Evolutionary conservation across 1,140 invertebrate species (phyloP).

Genomic region (Calliopsis andreniformis): DNA sequence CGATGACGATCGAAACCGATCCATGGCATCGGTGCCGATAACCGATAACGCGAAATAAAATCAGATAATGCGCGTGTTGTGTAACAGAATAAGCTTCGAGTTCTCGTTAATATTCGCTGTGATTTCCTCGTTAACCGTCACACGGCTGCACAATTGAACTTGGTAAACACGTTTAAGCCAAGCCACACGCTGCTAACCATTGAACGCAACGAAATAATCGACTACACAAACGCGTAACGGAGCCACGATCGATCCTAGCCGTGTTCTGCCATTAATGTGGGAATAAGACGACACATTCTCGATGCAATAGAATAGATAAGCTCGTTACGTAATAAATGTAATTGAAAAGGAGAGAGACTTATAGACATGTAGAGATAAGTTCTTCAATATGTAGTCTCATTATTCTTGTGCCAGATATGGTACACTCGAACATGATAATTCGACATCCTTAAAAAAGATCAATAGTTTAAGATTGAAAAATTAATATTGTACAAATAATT

Average conservation of each 20-base stretch:
- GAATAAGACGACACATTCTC: background rate
- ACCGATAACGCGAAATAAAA: constrained; percentile 13
- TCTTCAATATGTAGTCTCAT: too few species aligned
- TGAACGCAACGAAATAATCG: constrained; percentile 22
- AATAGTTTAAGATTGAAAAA: too few species aligned
- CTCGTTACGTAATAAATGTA: too few species aligned
- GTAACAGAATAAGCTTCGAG: constrained; percentile 27
- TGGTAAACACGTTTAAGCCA: constrained; percentile 12
- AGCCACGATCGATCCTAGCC: background rate
- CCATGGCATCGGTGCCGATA: background rate
- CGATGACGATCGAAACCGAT: background rate
- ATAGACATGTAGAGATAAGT: too few species aligned
- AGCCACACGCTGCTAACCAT: background rate
- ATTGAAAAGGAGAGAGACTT: too few species aligned
- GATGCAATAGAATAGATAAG: background rate
- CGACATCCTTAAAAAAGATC: too few species aligned
- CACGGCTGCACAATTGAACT: background rate
- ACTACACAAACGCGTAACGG: background rate
- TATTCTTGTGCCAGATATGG: too few species aligned
- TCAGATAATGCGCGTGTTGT: constrained; percentile 15
- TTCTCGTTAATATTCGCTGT: constrained; percentile 22
- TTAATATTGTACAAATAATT: too few species aligned
- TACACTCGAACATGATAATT: too few species aligned
- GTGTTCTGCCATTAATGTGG: background rate
- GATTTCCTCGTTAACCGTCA: constrained; percentile 26